phyloP scores from a whole-genome alignment of 1,140 invertebrate genomes.

The Caenorhabditis tropicalis region DNA sequence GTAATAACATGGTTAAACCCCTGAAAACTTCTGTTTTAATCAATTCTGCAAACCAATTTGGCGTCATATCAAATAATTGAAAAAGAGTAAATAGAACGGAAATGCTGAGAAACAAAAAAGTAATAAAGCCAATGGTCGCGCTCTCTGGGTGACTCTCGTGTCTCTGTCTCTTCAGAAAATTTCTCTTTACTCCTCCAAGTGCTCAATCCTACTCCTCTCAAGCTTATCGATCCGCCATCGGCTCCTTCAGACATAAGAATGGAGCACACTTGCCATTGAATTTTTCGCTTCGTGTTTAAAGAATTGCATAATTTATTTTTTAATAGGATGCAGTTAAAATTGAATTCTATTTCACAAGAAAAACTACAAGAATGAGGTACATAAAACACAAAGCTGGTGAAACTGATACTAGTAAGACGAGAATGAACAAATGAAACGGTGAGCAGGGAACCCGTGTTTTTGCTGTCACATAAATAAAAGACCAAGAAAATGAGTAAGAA shows the following conservation, averaged over 20 bases:
- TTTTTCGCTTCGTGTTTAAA: background rate
- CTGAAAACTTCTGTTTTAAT: background rate
- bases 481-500: slow-evolving; percentile 5
- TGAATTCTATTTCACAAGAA: background rate
- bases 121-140: background rate
- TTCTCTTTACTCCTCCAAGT: background rate
- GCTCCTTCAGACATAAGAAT: slow-evolving; percentile 17
- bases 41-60: background rate
- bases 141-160: background rate
- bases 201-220: slow-evolving; percentile 20
- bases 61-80: background rate
- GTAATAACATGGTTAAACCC: slow-evolving; percentile 18
- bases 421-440: background rate
- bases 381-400: background rate
- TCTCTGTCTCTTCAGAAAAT: slow-evolving; percentile 6
- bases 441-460: background rate
- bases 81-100: background rate
- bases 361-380: background rate
- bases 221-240: slow-evolving; percentile 28
- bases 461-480: slow-evolving; percentile 15
- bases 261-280: slow-evolving; percentile 24
- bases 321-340: background rate
- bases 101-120: background rate
- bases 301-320: background rate
- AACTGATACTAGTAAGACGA: slow-evolving; percentile 2